phyloP scores from a whole-genome alignment of 2,113 vertebrate species.

The Manacus vitellinus region DNA sequence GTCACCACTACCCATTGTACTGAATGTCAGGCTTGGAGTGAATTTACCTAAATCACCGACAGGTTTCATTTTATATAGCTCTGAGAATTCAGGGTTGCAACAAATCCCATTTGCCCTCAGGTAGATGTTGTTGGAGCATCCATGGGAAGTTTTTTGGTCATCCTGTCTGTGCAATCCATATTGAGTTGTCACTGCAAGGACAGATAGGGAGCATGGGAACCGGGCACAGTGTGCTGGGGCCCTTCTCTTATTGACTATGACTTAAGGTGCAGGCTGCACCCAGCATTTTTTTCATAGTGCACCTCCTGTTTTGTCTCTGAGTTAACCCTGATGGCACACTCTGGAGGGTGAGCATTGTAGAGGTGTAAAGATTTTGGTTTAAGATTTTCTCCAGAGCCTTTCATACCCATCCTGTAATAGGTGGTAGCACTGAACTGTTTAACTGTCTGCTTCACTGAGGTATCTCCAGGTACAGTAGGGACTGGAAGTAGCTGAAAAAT shows the following conservation, averaged over 20 bases:
- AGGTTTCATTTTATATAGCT: neutral
- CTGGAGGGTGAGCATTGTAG: neutral
- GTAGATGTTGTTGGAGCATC: neutral
- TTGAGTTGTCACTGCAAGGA: neutral
- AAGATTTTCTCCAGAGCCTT: neutral
- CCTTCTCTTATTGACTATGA: neutral
- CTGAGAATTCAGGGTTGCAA: neutral
- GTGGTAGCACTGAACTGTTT: neutral
- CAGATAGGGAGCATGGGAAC: neutral
- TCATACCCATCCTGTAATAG: neutral
- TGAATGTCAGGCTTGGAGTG: neutral
- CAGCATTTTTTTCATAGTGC: neutral
- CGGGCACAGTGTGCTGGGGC: neutral
- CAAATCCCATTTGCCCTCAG: neutral
- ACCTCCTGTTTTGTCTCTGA: neutral
- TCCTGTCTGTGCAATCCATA: neutral
- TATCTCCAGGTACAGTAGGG: neutral
- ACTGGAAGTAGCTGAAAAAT: neutral
- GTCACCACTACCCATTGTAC: neutral
- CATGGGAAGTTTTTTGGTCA: neutral
- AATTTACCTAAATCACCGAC: neutral
- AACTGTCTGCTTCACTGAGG: neutral
- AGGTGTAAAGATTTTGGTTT: neutral
- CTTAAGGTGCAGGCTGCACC: neutral
- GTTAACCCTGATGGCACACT: neutral